Base-by-base conservation (phyloP, 2,113 vertebrate species). In the Calidris pugnax region DNA sequence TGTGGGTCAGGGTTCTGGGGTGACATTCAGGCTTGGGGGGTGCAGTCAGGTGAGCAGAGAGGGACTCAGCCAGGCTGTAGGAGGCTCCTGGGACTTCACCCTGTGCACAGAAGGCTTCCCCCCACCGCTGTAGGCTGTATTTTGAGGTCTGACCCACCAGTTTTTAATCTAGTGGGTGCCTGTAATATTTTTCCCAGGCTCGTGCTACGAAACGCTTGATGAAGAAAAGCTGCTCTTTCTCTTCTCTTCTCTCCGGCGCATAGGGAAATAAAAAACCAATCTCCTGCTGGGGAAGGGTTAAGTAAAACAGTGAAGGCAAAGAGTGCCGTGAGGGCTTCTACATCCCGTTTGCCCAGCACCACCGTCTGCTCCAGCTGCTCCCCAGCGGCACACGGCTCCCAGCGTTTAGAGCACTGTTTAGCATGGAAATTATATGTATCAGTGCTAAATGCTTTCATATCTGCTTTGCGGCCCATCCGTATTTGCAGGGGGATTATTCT, bases 391-490 rank as follows among this genome's bases (percentile, higher is more conserved):
- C 8, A 5, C 1, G 1, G 79, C 67, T 85, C 45, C 82, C 51
- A 67, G 78, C 41, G 6, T 21, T 73, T 2, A 14, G 45, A 76
- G 45, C 47, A 27, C 37, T 81, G 64, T 23, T 92, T 51, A 88
- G 55, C 79, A 86, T 92, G 82, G 79, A 95, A 89, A 93, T 88
- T 0, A 18, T 24, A 64, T 37, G 55, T 62, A 48, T 53, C 82
- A n/a, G 51, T 48, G 73, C 43, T 81, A 78, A 92, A 87, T 4
- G 68, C 35, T 74, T 63, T 47, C 50, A 14, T 82, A 50, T 59
- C n/a, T 77, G 55, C 78, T 90, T 4, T 1, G 30, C 0, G 0
- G 32, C 59, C 68, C 35, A 3, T 35, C 66, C 1, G 0, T 84
- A 19, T 72, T 84, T 89, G 76, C 64, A 56, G 43, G 26, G 75